Conservation (phyloP, 2,888 invertebrate genomes). For the Ischnura elegans region DNA sequence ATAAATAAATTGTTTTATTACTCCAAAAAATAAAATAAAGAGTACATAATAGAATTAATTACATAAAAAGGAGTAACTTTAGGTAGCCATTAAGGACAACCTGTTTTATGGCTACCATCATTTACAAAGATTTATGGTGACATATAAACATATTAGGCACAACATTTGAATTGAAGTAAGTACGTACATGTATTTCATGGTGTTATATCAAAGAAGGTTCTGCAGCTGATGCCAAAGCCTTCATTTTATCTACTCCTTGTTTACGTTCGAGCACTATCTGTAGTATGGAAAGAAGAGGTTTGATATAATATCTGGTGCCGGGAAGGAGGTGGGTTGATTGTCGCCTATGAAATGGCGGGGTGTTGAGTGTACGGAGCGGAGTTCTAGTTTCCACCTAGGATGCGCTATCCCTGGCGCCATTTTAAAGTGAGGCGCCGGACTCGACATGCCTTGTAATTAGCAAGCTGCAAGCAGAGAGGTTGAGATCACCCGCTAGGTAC, state of each 20-base stretch:
- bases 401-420: not conserved
- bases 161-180: no score
- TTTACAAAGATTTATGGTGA: no score
- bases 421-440: not conserved
- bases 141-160: no score
- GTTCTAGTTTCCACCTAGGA: not conserved
- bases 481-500: no score
- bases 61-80: no score
- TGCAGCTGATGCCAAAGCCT: not conserved
- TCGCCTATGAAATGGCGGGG: not conserved
- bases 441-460: constrained; percentile 15
- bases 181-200: no score
- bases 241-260: not conserved
- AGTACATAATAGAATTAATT: no score
- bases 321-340: not conserved
- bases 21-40: no score
- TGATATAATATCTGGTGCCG: not conserved
- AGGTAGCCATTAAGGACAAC: no score
- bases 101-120: no score
- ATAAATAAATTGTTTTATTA: no score
- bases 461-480: not conserved
- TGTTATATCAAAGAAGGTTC: no score
- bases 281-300: not conserved
- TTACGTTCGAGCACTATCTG: not conserved
- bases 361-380: not conserved